Conservation (phyloP, 2,113 vertebrate genomes). For the Cricetomys ansorgei region DNA sequence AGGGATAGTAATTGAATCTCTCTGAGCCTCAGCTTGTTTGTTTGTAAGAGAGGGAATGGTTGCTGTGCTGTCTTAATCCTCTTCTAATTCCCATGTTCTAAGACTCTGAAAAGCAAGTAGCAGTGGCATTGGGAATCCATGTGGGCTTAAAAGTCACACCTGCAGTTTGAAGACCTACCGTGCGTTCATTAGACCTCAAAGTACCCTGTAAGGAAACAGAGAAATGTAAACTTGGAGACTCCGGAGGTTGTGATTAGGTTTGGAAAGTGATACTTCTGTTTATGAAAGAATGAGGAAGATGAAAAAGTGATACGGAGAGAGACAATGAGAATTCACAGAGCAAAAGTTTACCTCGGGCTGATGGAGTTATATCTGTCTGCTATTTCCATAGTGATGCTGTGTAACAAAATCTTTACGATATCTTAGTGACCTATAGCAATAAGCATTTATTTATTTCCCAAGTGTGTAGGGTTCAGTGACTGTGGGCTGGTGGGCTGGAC, state of each 20-base stretch:
- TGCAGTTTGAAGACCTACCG: neutral
- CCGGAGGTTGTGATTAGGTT: neutral
- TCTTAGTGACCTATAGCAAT: neutral
- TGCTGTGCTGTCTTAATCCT: neutral
- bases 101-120: slow-evolving; percentile 30
- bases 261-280: neutral
- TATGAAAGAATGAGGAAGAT: neutral
- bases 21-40: neutral
- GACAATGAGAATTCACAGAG: neutral
- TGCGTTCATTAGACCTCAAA: neutral
- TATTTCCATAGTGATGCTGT: neutral
- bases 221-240: slow-evolving; percentile 9
- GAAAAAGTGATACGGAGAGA: neutral
- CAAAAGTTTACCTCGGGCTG: neutral
- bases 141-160: neutral
- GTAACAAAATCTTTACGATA: neutral
- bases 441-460: neutral
- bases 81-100: slow-evolving; percentile 11
- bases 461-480: neutral
- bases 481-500: neutral
- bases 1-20: neutral
- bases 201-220: slow-evolving; percentile 32
- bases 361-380: neutral
- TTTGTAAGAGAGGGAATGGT: neutral
- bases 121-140: neutral